phyloP scores from a whole-genome alignment of 35 echinoderm and acorn worm genomes.

The Apostichopus japonicus region DNA sequence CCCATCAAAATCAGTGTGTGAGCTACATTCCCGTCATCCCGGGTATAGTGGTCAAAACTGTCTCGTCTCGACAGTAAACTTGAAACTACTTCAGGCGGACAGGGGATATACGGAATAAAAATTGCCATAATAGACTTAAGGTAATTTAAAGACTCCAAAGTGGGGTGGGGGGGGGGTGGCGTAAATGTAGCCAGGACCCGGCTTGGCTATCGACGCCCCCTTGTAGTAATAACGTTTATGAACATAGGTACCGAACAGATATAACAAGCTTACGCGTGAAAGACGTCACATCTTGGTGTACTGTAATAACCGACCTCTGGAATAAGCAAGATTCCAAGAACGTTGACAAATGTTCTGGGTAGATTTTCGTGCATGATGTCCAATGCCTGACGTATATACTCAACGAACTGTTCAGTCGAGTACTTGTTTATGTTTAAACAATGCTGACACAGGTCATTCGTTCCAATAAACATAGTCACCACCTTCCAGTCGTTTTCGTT shows the following conservation, averaged over 20 bases:
- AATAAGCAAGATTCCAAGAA: slow-evolving; percentile 53
- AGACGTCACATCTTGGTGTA: slow-evolving; percentile 36
- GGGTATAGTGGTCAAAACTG: too few relatives aligned
- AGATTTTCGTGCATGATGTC: slow-evolving; percentile 68
- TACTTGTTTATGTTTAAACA: slow-evolving; percentile 58
- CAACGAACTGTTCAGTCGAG: slow-evolving; percentile 56
- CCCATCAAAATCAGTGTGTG: too few relatives aligned
- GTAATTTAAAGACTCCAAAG: too few relatives aligned
- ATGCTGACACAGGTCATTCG: slow-evolving; percentile 73
- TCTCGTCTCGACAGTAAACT: too few relatives aligned
- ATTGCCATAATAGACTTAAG: too few relatives aligned
- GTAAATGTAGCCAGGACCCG: not conserved
- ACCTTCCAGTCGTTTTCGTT: slow-evolving; percentile 74
- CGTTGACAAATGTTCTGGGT: slow-evolving; percentile 65
- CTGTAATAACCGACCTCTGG: slow-evolving; percentile 33
- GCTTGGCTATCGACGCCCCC: not conserved
- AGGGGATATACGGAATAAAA: too few relatives aligned
- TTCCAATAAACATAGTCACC: slow-evolving; percentile 70
- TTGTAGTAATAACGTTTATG: not conserved
- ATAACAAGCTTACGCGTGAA: slow-evolving; percentile 33
- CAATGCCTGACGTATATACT: slow-evolving; percentile 61
- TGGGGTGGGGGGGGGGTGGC: too few relatives aligned
- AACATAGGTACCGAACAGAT: not conserved
- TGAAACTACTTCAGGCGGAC: too few relatives aligned
- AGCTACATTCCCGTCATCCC: too few relatives aligned